Conservation (phyloP, 37 sponge, comb jelly and placozoan genomes). For the Spongilla lacustris region DNA sequence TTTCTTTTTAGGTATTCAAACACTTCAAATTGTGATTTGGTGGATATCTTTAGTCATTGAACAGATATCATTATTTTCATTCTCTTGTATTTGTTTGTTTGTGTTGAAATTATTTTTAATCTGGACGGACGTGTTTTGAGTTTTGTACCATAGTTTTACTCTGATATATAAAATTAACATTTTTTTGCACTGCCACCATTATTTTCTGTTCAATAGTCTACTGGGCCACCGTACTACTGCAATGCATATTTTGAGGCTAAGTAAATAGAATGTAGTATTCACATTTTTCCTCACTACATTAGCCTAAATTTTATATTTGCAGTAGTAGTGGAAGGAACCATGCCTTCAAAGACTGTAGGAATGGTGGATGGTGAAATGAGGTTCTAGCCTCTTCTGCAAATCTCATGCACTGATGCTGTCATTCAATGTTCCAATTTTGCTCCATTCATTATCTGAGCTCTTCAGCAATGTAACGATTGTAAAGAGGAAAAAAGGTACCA, state of each 20-base stretch:
- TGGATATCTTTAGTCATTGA: background rate
- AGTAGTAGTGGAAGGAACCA: no score
- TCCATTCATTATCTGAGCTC: background rate
- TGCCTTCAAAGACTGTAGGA: no score
- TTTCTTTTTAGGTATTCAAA: slow-evolving; percentile 10
- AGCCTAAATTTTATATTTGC: no score
- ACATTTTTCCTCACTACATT: no score
- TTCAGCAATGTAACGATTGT: background rate
- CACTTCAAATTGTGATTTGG: slow-evolving; percentile 18
- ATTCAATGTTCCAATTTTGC: background rate
- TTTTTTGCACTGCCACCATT: no score
- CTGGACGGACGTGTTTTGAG: background rate
- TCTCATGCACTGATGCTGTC: background rate
- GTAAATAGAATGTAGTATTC: no score
- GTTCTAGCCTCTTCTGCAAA: background rate
- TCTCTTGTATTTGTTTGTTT: background rate
- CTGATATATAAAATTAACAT: no score
- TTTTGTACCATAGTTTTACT: no score
- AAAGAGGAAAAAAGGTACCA: no score
- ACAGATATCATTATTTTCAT: background rate
- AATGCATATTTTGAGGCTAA: no score
- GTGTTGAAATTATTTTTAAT: background rate
- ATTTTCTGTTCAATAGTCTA: no score
- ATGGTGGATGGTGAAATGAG: background rate
- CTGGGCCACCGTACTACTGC: no score